Conservation (phyloP, 92 coral and sea anemone genomes). For the Galaxea fascicularis region DNA sequence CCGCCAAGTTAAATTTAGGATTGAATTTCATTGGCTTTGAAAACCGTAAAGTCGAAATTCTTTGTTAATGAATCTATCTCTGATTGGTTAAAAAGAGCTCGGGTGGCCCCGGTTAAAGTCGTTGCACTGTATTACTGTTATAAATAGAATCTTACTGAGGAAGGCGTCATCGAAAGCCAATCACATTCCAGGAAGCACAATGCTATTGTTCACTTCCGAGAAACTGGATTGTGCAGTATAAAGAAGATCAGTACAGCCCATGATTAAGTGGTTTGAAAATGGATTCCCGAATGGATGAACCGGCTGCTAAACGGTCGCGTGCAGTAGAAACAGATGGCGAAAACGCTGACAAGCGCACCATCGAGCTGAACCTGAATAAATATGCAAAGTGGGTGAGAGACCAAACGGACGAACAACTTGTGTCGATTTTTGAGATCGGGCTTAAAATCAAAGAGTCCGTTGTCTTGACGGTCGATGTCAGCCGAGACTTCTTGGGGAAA, state of each 20-base stretch:
- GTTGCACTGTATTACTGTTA: too few species aligned
- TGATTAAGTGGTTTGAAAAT: not conserved
- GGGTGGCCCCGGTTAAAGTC: too few species aligned
- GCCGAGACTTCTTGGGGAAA: not conserved
- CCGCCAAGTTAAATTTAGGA: too few species aligned
- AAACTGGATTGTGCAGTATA: not conserved
- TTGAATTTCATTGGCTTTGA: too few species aligned
- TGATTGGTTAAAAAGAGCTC: too few species aligned
- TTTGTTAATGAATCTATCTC: too few species aligned
- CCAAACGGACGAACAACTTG: not conserved
- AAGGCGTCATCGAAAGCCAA: not conserved
- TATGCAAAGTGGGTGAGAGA: not conserved
- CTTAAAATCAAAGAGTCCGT: conserved; percentile 7
- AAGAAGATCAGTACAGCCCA: too few species aligned
- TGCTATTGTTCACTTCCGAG: not conserved
- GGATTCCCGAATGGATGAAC: not conserved
- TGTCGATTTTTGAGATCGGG: not conserved
- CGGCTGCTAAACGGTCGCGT: not conserved
- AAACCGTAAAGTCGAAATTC: too few species aligned
- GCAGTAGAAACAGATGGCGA: not conserved
- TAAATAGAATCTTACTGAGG: not conserved
- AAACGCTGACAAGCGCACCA: not conserved
- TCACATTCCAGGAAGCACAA: not conserved
- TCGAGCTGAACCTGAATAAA: not conserved
- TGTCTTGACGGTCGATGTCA: not conserved